These are phyloP conservation scores for Pogonomyrmex barbatus DNA, from an alignment of 1,140 invertebrate genomes.

Conservation along the genomic window DNA sequence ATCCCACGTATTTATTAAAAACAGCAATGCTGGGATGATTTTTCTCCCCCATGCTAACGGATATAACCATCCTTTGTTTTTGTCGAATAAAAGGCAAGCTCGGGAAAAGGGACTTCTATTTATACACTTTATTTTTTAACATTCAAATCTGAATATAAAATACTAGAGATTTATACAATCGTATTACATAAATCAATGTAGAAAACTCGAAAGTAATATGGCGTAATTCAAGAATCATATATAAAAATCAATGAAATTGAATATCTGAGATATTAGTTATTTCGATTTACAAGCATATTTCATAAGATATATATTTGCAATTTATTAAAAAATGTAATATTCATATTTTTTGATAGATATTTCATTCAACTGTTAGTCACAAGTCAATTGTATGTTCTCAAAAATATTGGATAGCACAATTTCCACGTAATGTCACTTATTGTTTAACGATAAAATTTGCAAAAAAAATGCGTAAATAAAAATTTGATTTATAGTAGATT, in stretches of 20 bases:
- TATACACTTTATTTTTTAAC: constrained; percentile 70
- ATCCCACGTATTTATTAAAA: constrained; percentile 66
- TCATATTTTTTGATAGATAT: neutral
- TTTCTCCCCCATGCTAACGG: constrained; percentile 6
- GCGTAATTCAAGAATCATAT: constrained; percentile 12
- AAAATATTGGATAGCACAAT: constrained; percentile 40
- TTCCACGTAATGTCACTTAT: constrained; percentile 6
- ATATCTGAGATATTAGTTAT: constrained; percentile 35
- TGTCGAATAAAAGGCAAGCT: constrained; percentile 14
- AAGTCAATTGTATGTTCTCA: constrained; percentile 18
- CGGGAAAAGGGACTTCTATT: constrained; percentile 37
- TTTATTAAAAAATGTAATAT: constrained; percentile 4
- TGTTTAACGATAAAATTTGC: constrained; percentile 22
- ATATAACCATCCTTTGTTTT: neutral
- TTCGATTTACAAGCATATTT: constrained; percentile 29
- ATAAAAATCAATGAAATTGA: constrained; percentile 22
- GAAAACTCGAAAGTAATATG: constrained; percentile 37
- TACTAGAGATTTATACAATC: constrained; percentile 70
- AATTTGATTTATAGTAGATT: neutral
- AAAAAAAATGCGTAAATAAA: constrained; percentile 32
- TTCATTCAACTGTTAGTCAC: neutral
- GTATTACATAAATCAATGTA: constrained; percentile 57
- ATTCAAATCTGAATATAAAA: constrained; percentile 69
- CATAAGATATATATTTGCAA: constrained; percentile 9
- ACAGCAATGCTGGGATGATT: constrained; percentile 46